Conservation (phyloP, 2,888 invertebrate species). For the Perizoma flavofasciatum region DNA sequence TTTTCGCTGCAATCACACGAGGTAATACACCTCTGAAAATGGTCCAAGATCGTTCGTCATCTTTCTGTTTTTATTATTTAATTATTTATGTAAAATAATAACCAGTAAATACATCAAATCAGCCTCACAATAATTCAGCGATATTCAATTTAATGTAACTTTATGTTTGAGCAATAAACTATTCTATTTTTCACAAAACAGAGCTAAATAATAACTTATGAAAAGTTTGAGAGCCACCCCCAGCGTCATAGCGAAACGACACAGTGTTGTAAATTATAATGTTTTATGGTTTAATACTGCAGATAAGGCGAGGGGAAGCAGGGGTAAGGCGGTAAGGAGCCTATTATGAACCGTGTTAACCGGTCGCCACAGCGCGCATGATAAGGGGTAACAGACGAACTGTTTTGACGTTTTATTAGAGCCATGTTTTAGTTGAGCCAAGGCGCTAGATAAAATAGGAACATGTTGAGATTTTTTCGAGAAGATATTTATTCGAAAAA, state of each 20-base stretch:
- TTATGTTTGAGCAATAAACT: no score
- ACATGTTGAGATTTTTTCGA: no score
- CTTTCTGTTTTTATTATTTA: no score
- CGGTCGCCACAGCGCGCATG: constrained; percentile 45
- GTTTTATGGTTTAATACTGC: constrained; percentile 84
- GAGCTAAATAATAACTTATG: constrained; percentile 34
- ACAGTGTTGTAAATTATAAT: constrained; percentile 81
- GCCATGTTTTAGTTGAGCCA: constrained; percentile 13
- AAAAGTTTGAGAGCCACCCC: constrained; percentile 64
- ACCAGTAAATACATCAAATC: background rate
- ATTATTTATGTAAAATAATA: background rate
- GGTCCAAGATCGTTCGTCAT: no score
- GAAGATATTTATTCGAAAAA: no score
- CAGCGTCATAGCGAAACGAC: constrained; percentile 72
- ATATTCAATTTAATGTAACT: no score
- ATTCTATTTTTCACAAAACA: no score
- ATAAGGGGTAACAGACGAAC: constrained; percentile 37
- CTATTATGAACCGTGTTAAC: constrained; percentile 80
- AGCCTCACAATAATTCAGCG: no score
- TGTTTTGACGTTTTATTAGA: constrained; percentile 24
- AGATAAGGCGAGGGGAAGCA: constrained; percentile 68
- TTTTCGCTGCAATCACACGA: no score
- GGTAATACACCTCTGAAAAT: no score
- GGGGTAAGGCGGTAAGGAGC: constrained; percentile 64
- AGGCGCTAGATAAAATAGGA: background rate